These are phyloP conservation scores for Labeo calbasu DNA, from an alignment of 2,797 vertebrate species.

Conservation along the genomic window DNA sequence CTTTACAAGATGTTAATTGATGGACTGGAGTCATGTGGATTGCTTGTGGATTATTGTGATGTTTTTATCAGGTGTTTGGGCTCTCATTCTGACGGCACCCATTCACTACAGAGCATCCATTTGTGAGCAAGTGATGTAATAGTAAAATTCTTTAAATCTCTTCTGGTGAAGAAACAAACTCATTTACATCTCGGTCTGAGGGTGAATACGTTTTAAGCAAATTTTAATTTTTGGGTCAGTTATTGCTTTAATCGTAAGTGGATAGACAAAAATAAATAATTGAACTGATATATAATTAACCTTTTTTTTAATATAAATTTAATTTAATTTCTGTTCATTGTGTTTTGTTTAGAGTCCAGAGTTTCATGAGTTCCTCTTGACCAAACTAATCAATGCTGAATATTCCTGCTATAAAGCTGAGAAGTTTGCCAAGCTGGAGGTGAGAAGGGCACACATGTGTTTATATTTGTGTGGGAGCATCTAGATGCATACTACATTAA, in stretches of 20 bases:
- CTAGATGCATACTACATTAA: background rate
- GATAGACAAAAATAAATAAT: background rate
- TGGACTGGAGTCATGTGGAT: background rate
- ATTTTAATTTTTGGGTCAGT: background rate
- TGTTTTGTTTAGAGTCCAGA: slow-evolving; percentile 81
- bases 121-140: background rate
- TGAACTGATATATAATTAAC: background rate
- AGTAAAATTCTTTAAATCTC: background rate
- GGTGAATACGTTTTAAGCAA: background rate
- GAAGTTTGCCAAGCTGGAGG: slow-evolving; percentile 97
- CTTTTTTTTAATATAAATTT: too few species aligned
- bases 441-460: slow-evolving; percentile 66
- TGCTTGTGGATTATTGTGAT: background rate
- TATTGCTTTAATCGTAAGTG: background rate
- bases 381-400: slow-evolving; percentile 96
- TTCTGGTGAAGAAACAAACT: background rate
- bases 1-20: background rate
- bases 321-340: background rate
- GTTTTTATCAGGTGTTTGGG: background rate
- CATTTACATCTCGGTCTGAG: background rate
- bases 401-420: slow-evolving; percentile 96
- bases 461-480: background rate
- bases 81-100: background rate
- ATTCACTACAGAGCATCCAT: background rate
- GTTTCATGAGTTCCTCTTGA: slow-evolving; percentile 93